These are phyloP conservation scores for Micromesistius poutassou DNA, from an alignment of 2,797 vertebrate species.

Conservation along the genomic window DNA sequence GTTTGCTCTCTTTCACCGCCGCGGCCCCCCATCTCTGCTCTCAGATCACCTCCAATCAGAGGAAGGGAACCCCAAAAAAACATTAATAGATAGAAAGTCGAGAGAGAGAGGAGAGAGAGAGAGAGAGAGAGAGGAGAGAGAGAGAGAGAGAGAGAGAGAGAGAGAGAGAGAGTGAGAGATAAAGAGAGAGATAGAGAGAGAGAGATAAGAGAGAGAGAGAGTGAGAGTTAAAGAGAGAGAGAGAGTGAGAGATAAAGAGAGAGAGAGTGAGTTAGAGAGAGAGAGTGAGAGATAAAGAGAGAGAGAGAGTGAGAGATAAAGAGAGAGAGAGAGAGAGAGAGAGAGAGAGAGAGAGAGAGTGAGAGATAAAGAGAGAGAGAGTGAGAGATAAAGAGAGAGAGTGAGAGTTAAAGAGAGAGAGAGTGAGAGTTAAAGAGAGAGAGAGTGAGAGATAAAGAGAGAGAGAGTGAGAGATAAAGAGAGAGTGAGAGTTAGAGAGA, in stretches of 20 bases:
- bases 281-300: not conserved
- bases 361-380: not conserved
- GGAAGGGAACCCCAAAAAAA: not conserved
- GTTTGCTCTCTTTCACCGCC: not conserved
- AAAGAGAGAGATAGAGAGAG: too few relatives aligned
- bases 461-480: slow-evolving; percentile 7
- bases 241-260: not conserved
- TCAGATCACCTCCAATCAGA: not conserved
- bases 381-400: too few relatives aligned
- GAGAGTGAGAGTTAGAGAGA: slow-evolving; percentile 13
- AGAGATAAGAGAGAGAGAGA: slow-evolving; percentile 16
- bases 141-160: too few relatives aligned
- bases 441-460: too few relatives aligned
- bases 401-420: too few relatives aligned
- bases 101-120: too few relatives aligned
- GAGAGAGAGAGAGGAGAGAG: too few relatives aligned
- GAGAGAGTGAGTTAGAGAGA: too few relatives aligned
- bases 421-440: too few relatives aligned
- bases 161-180: too few relatives aligned
- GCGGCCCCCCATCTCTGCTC: not conserved
- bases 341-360: slow-evolving; percentile 7
- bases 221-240: not conserved
- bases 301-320: slow-evolving; percentile 6
- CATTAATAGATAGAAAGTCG: not conserved
- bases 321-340: not conserved